Conservation (phyloP, 2,888 invertebrate species). For the Thymelicus acteon region DNA sequence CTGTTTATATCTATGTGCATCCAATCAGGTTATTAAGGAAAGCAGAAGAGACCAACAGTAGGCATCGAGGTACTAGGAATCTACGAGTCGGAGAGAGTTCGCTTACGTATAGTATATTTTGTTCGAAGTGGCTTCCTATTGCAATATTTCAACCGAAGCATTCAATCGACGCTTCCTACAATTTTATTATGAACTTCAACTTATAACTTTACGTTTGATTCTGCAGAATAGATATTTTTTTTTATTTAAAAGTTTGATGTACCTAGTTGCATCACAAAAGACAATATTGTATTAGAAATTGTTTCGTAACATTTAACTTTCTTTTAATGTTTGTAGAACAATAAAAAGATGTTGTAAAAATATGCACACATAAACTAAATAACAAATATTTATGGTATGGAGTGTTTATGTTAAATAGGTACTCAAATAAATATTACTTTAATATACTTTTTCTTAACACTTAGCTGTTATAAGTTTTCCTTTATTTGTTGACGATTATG, state of each 20-base stretch:
- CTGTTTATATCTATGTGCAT: constrained; percentile 16
- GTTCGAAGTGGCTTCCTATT: constrained; percentile 31
- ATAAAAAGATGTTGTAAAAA: too few species aligned
- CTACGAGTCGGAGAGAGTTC: constrained; percentile 51
- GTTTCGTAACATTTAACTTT: too few species aligned
- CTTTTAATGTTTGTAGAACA: too few species aligned
- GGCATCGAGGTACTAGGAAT: constrained; percentile 73
- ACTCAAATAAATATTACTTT: too few species aligned
- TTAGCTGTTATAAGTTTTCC: not conserved
- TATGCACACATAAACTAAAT: too few species aligned
- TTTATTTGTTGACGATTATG: not conserved
- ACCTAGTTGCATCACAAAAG: not conserved
- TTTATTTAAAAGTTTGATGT: not conserved
- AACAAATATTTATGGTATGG: too few species aligned
- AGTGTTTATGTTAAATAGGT: too few species aligned
- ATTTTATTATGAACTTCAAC: constrained; percentile 24
- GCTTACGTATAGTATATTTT: constrained; percentile 17
- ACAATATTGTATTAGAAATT: too few species aligned
- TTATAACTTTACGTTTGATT: constrained; percentile 4
- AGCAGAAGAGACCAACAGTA: constrained; percentile 62
- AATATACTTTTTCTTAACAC: too few species aligned
- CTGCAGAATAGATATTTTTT: not conserved
- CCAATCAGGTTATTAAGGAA: constrained; percentile 37
- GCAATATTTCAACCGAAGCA: constrained; percentile 27
- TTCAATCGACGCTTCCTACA: constrained; percentile 33